These are phyloP conservation scores for Caenorhabditis sp. DNA, from an alignment of 2,888 invertebrate genomes.

Conservation along the genomic window DNA sequence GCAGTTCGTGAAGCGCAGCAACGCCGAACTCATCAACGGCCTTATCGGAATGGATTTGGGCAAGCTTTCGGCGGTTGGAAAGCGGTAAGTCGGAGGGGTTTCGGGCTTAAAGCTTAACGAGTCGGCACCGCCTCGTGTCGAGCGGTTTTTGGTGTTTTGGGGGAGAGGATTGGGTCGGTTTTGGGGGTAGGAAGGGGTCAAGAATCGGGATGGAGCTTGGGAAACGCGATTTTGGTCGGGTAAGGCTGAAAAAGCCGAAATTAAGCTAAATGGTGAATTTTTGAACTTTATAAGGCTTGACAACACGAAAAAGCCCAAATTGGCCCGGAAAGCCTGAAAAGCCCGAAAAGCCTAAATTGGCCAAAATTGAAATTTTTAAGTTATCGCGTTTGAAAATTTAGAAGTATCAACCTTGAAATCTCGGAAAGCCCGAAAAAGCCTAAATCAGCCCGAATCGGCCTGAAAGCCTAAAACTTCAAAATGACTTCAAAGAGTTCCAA, in stretches of 20 bases:
- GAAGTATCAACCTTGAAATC: not conserved
- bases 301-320: too few species aligned
- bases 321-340: too few species aligned
- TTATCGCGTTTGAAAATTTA: too few species aligned
- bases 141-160: conserved; percentile 7
- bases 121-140: too few species aligned
- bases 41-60: conserved; percentile 82
- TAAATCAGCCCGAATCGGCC: not conserved
- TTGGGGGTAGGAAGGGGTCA: too few species aligned
- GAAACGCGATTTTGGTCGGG: too few species aligned
- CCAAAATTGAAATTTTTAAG: not conserved
- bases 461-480: not conserved
- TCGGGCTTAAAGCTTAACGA: not conserved
- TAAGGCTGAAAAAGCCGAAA: too few species aligned
- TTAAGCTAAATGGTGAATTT: too few species aligned
- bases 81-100: conserved; percentile 62
- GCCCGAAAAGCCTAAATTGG: not conserved
- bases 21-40: conserved; percentile 82
- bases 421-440: not conserved
- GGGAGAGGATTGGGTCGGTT: not conserved
- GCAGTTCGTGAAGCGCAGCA: conserved; percentile 74
- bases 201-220: too few species aligned
- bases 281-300: too few species aligned
- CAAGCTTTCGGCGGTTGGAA: conserved; percentile 79
- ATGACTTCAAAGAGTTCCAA: not conserved